Evolutionary conservation across 2,888 invertebrate species (phyloP).

Genomic region (Operophtera brumata): DNA sequence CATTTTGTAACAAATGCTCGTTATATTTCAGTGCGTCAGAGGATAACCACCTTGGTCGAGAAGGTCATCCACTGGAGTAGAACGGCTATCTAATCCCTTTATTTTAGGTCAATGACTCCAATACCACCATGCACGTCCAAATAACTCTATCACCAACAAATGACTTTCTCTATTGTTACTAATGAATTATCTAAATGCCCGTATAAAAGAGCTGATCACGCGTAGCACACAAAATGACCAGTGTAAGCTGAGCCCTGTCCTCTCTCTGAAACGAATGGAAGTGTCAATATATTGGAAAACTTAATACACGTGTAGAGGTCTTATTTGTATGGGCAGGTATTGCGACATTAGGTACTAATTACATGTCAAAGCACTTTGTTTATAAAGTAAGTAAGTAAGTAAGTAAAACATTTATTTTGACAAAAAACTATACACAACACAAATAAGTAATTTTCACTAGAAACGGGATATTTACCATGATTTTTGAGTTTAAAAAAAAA

Average conservation of each 20-base stretch:
- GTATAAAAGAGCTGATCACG: slow-evolving; percentile 24
- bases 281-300: slow-evolving; percentile 23
- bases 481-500: too few species aligned
- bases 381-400: too few species aligned
- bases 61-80: too few species aligned
- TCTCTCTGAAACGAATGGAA: slow-evolving; percentile 21
- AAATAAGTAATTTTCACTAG: too few species aligned
- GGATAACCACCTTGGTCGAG: too few species aligned
- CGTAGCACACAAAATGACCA: slow-evolving; percentile 19
- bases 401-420: too few species aligned
- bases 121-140: slow-evolving; percentile 9
- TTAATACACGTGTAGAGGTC: slow-evolving; percentile 36
- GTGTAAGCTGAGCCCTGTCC: slow-evolving; percentile 13
- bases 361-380: slow-evolving; percentile 15
- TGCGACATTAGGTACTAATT: slow-evolving; percentile 37
- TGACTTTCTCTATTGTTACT: slow-evolving; percentile 36
- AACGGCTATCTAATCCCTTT: neutral
- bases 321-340: slow-evolving; percentile 37
- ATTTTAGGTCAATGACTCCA: neutral
- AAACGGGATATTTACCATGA: too few species aligned
- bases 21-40: too few species aligned
- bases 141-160: slow-evolving; percentile 24
- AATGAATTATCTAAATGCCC: slow-evolving; percentile 29
- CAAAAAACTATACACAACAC: too few species aligned
- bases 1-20: too few species aligned